A percentile compares a stretch with the other conserved stretches of the same genome.
These are phyloP conservation scores for Trissolcus basalis DNA, from an alignment of 1,140 invertebrate genomes.

Conservation along the genomic window DNA sequence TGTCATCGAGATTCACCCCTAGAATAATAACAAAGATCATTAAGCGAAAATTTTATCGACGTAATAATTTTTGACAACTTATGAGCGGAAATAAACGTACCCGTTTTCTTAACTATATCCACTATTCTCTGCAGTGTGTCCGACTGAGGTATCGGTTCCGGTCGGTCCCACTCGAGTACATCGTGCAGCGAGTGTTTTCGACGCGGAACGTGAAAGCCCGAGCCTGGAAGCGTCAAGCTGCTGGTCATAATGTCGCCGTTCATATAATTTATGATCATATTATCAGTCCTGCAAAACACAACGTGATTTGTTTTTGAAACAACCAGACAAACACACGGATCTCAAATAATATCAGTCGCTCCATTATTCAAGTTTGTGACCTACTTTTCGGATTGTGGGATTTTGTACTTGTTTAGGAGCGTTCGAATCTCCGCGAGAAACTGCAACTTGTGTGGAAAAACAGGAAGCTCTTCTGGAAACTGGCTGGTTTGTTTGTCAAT, in stretches of 20 bases:
- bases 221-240: slow-evolving; percentile 77
- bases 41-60: background rate
- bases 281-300: slow-evolving; percentile 77
- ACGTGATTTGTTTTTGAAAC: slow-evolving; percentile 6
- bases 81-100: slow-evolving; percentile 62
- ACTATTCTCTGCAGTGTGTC: slow-evolving; percentile 87
- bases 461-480: slow-evolving; percentile 95
- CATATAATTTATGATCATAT: slow-evolving; percentile 73
- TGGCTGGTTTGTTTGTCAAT: slow-evolving; percentile 94
- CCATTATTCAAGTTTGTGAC: slow-evolving; percentile 36
- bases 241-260: slow-evolving; percentile 78
- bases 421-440: slow-evolving; percentile 91
- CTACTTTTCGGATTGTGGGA: slow-evolving; percentile 75
- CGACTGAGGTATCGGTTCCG: slow-evolving; percentile 78
- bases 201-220: slow-evolving; percentile 75
- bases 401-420: slow-evolving; percentile 85
- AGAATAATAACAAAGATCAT: slow-evolving; percentile 38
- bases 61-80: background rate
- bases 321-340: background rate
- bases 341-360: background rate
- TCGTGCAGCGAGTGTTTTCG: slow-evolving; percentile 86
- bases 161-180: slow-evolving; percentile 82
- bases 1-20: slow-evolving; percentile 80
- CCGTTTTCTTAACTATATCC: slow-evolving; percentile 86
- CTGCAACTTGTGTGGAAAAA: slow-evolving; percentile 92